phyloP scores from a whole-genome alignment of 2,113 vertebrate genomes.

The Solea senegalensis region DNA sequence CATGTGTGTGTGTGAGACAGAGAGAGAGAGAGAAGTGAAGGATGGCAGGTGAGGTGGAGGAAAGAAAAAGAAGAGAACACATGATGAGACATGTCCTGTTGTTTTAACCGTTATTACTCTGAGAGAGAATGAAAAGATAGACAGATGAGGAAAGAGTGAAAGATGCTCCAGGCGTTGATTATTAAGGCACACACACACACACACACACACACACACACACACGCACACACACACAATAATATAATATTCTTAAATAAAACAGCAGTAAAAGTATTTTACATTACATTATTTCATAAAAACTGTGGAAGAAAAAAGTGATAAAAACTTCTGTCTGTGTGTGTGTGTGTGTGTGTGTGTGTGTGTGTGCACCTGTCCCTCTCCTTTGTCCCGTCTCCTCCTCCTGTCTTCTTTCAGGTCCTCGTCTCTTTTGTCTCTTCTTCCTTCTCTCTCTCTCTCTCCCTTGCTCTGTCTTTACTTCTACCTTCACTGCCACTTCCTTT shows the following conservation, averaged over 20 bases:
- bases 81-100: conserved; percentile 68
- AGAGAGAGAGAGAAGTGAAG: conserved; percentile 18
- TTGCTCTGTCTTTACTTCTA: conserved; percentile 60
- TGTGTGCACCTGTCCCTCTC: conserved; percentile 4
- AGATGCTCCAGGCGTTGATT: conserved; percentile 55
- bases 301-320: too few relatives aligned
- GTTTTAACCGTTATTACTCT: conserved; percentile 37
- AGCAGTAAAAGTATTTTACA: too few relatives aligned
- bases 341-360: conserved; percentile 4
- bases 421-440: conserved; percentile 14
- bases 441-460: conserved; percentile 55
- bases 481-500: conserved; percentile 69
- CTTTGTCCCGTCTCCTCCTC: not conserved
- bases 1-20: not conserved
- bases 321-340: too few relatives aligned
- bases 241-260: not conserved
- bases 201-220: conserved; percentile 7
- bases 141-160: conserved; percentile 24
- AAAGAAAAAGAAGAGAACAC: conserved; percentile 32
- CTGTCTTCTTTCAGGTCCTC: conserved; percentile 5
- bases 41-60: conserved; percentile 8
- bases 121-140: conserved; percentile 19
- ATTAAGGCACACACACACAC: conserved; percentile 27
- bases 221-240: not conserved
- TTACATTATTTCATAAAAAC: too few relatives aligned